A percentile compares a stretch with the other conserved stretches of the same genome.
Evolutionary conservation across 2,797 vertebrate species (phyloP).

Genomic region (Xiphophorus birchmanni): DNA sequence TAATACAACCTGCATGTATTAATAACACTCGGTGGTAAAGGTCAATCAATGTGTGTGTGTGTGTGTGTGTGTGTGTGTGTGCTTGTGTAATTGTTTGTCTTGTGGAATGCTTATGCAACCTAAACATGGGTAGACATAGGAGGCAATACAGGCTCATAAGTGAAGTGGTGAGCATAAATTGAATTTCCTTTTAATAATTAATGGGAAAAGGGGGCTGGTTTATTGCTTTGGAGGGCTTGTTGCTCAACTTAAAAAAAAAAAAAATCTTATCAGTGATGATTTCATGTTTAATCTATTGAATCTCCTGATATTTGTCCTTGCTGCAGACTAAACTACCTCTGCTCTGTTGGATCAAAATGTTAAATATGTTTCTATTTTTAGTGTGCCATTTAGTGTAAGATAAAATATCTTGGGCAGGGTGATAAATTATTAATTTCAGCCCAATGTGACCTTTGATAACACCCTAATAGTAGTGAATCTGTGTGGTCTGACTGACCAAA

Average conservation of each 20-base stretch:
- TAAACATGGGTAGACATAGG: slow-evolving; percentile 50
- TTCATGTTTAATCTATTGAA: slow-evolving; percentile 39
- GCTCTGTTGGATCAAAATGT: background rate
- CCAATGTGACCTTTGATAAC: slow-evolving; percentile 53
- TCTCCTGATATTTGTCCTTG: slow-evolving; percentile 25
- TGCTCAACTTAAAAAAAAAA: slow-evolving; percentile 20
- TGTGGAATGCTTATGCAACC: slow-evolving; percentile 62
- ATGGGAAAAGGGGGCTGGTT: slow-evolving; percentile 50
- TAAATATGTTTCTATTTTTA: slow-evolving; percentile 2
- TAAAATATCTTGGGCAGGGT: slow-evolving; percentile 12
- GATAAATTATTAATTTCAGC: slow-evolving; percentile 52
- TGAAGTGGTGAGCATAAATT: slow-evolving; percentile 55
- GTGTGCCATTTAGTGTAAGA: background rate
- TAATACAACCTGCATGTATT: slow-evolving; percentile 80
- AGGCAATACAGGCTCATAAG: slow-evolving; percentile 49
- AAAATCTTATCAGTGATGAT: slow-evolving; percentile 38
- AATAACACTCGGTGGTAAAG: slow-evolving; percentile 80
- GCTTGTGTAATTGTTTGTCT: slow-evolving; percentile 63
- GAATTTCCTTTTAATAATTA: slow-evolving; percentile 71
- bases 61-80: slow-evolving; percentile 19
- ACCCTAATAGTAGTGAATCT: slow-evolving; percentile 62
- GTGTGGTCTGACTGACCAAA: slow-evolving; percentile 55
- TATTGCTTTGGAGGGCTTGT: slow-evolving; percentile 44
- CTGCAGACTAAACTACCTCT: slow-evolving; percentile 27
- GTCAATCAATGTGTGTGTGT: slow-evolving; percentile 64